Base-by-base conservation (phyloP, 2,888 invertebrate species). In the Ophonus ardosiacus region DNA sequence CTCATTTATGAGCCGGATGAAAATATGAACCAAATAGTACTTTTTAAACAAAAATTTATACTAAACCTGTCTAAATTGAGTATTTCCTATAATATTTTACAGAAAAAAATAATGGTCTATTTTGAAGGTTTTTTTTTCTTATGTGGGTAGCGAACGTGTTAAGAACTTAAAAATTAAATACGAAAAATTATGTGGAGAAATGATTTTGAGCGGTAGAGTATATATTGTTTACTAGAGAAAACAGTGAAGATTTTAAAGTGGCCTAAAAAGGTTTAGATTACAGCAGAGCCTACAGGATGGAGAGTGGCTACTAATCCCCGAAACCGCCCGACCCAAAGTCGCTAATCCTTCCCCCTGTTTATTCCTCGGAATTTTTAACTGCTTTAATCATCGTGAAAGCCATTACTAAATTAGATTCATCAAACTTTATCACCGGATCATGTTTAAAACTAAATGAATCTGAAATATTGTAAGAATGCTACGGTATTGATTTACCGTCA, bases 401-500 rank as follows among this genome's bases (percentile, higher is more conserved):
- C 43, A 51, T 51, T 51, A 51, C 43, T 6, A 51, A 51, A 51
- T 51, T 51, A 51, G 43, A 10, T 51, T 51, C 43, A 51, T 51
- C 43, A 51, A 51, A 51, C 43, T 51, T 51, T 51, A 51, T 13
- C 43, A 13, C 43, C 43, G 13, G 10, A 8, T 51, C 6, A 13
- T 51, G 43, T 51, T 51, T 51, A 51, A 51, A 51, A 51, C 43
- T 51, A 51, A 51, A 31, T 31, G 31, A 31, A 51, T 51, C 43
- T 13, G 10, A 51, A 51, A 51, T 51, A 51, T 51, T 51, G 43
- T 51, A 51, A 51, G 43, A 43, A 51, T 51, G 13, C 43, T 31
- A 51, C 43, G 8, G n/a, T 80, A 81, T 81, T 65, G 81, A 81
- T 81, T 81, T 81, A 13, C 40, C 18, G 81, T 81, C 81, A 81